Base-by-base conservation (phyloP, 2,888 invertebrate genomes). In the Athalia cordata region DNA sequence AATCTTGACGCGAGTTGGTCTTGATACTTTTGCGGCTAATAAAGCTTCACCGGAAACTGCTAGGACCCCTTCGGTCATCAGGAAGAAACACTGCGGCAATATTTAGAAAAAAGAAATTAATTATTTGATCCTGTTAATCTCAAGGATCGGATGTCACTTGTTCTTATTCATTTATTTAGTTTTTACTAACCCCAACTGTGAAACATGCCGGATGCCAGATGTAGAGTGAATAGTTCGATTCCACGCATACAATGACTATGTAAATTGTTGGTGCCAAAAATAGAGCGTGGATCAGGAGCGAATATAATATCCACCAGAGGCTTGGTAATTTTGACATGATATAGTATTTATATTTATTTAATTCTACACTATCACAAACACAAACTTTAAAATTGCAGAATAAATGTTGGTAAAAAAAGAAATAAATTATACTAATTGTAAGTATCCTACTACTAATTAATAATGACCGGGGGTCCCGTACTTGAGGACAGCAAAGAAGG, bases 161-260 rank as follows among this genome's bases (percentile, higher is more conserved):
- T 29, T 74, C 52, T 61, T 6, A 11, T 6, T 1, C 1, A 15
- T 3, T 11, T 29, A 6, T 61, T 13, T 8, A 52, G 55, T 29
- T 29, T 29, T 8, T 77, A 84, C 89, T 88, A 82, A 90, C 90
- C 64, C 89, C 89, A 59, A 89, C 59, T 13, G 84, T 64, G 86
- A 87, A 86, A 78, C 87, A 89, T 79, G 89, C 88, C 3, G 89
- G 89, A 83, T 90, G 90, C 89, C 89, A 89, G 0, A 87, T 82
- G 80, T 89, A 89, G 49, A 89, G 85, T 11, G 49, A 80, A 77
- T 85, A 86, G 0, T 80, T 47, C 3, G 5, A 3, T 3, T 79
- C 57, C 57, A 85, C 84, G 9, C 84, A 85, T 4, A 89, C 72
- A 5, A 81, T 83, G 9, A 88, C 77, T 77, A 89, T 89, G 81